Conservation (phyloP, 2,113 vertebrate species). For the Gymnobelideus leadbeateri region DNA sequence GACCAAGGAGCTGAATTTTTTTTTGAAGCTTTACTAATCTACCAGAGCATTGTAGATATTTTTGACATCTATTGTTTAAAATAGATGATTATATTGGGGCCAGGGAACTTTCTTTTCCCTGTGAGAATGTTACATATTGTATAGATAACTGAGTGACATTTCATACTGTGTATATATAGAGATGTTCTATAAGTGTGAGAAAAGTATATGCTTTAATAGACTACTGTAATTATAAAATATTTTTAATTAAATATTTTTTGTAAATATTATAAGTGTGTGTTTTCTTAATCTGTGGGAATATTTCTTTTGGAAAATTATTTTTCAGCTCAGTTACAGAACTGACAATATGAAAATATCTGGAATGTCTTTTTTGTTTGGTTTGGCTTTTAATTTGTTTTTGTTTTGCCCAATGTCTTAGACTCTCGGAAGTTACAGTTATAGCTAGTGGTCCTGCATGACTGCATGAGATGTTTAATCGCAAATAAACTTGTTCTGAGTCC, state of each 20-base stretch:
- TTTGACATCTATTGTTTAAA: constrained; percentile 98
- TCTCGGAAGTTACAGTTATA: constrained; percentile 76
- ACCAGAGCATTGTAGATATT: constrained; percentile 92
- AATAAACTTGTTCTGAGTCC: constrained; percentile 86
- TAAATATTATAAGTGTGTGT: constrained; percentile 95
- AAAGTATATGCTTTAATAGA: constrained; percentile 99
- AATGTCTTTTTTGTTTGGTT: constrained; percentile 78
- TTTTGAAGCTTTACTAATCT: constrained; percentile 96
- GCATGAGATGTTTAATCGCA: constrained; percentile 87
- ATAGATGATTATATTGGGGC: constrained; percentile 96
- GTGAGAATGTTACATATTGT: constrained; percentile 96
- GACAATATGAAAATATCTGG: constrained; percentile 75
- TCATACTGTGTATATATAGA: constrained; percentile 97
- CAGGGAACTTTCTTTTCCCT: constrained; percentile 91
- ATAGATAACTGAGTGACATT: constrained; percentile 95
- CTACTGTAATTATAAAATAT: constrained; percentile 99
- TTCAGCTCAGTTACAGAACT: constrained; percentile 81
- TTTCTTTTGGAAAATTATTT: constrained; percentile 82
- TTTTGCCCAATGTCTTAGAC: constrained; percentile 75
- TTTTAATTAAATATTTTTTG: constrained; percentile 99
- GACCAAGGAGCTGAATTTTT: constrained; percentile 88
- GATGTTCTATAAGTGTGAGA: constrained; percentile 99
- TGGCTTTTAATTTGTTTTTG: constrained; percentile 70
- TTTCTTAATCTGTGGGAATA: constrained; percentile 86
- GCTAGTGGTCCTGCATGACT: constrained; percentile 86